Conservation (phyloP, 2,113 vertebrate genomes). For the Arvicanthis niloticus region DNA sequence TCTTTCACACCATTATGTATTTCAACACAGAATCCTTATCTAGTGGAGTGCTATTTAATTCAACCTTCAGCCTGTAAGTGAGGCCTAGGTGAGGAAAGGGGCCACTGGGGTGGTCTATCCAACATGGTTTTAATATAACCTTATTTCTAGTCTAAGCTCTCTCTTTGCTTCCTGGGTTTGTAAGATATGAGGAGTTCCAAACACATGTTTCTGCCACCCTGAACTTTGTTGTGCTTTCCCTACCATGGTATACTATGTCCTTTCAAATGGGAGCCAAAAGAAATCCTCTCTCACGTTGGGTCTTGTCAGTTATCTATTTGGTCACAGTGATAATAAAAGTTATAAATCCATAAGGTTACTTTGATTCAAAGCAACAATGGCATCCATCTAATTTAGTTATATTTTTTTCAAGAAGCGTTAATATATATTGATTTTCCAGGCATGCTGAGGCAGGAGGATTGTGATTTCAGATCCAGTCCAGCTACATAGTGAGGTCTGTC, state of each 20-base stretch:
- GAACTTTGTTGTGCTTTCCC: neutral
- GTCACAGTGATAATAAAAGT: neutral
- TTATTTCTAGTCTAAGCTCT: neutral
- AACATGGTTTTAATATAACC: neutral
- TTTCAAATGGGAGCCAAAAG: neutral
- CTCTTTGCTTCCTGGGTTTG: neutral
- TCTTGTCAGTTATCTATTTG: neutral
- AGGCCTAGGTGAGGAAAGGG: neutral
- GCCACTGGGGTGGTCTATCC: neutral
- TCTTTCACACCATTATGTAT: neutral
- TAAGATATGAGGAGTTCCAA: neutral
- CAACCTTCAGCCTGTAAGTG: neutral
- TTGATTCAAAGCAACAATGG: neutral
- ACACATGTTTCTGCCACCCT: neutral
- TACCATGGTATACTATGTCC: neutral
- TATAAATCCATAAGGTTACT: neutral
- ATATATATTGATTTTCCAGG: neutral
- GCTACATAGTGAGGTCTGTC: neutral
- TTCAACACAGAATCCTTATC: neutral
- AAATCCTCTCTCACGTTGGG: neutral
- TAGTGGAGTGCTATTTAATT: neutral
- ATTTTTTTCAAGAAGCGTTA: neutral
- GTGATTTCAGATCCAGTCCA: neutral
- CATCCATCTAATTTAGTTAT: neutral
- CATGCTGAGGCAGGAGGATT: neutral